These are phyloP conservation scores for Aptenodytes patagonicus DNA, from an alignment of 2,113 vertebrate genomes.

Conservation along the genomic window DNA sequence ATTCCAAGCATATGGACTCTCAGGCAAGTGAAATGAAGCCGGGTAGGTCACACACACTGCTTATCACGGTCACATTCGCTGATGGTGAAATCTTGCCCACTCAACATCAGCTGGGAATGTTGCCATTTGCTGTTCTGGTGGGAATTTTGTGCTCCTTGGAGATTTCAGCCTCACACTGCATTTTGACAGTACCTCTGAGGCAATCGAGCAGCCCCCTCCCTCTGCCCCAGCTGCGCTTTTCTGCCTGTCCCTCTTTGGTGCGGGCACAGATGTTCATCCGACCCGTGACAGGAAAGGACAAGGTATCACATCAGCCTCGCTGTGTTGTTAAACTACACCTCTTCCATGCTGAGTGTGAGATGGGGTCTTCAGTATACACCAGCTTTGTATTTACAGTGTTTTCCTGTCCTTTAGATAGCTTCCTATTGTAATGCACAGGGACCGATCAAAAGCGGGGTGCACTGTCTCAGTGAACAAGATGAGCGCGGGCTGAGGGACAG, in stretches of 20 bases:
- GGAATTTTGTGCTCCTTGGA: not conserved
- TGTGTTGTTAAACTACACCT: not conserved
- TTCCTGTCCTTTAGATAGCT: not conserved
- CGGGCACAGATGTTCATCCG: fast-evolving
- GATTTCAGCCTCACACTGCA: not conserved
- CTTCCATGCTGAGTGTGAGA: not conserved
- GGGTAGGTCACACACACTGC: not conserved
- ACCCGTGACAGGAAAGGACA: not conserved
- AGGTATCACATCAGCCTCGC: fast-evolving
- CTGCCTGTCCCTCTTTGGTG: not conserved
- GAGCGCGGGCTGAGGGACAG: not conserved
- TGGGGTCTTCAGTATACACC: not conserved
- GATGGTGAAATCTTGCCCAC: not conserved
- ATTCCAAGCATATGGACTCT: slow-evolving; percentile 3
- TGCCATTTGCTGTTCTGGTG: not conserved
- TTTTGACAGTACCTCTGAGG: not conserved
- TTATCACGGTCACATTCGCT: not conserved
- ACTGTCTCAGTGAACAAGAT: not conserved
- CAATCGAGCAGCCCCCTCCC: not conserved
- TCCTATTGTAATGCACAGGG: not conserved
- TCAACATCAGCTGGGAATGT: not conserved
- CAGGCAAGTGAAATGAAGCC: not conserved
- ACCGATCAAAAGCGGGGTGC: not conserved
- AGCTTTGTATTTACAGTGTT: not conserved
- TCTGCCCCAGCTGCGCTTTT: not conserved